These are phyloP conservation scores for Luperina testacea DNA, from an alignment of 2,888 invertebrate genomes.

Conservation along the genomic window DNA sequence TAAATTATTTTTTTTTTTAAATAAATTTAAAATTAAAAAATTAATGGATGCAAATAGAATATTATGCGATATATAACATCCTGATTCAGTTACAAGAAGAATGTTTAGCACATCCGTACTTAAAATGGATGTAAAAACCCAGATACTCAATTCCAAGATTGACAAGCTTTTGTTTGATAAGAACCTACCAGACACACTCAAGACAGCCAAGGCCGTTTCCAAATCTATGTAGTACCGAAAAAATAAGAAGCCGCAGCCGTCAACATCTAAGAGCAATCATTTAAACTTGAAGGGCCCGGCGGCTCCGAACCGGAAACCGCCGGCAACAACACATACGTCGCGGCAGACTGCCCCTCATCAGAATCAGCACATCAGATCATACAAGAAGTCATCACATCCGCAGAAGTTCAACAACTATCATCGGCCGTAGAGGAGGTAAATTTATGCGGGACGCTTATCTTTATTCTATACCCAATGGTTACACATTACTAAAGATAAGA, in stretches of 20 bases:
- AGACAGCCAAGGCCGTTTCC: not conserved
- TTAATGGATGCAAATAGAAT: not conserved
- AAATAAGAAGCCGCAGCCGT: too few relatives aligned
- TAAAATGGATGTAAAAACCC: not conserved
- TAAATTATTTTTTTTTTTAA: too few relatives aligned
- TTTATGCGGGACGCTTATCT: too few relatives aligned
- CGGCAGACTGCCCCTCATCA: not conserved
- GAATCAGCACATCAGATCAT: not conserved
- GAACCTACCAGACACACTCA: not conserved
- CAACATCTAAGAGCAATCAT: too few relatives aligned
- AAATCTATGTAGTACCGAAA: constrained; percentile 1
- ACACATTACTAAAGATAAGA: too few relatives aligned
- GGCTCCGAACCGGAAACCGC: too few relatives aligned
- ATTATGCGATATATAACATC: not conserved
- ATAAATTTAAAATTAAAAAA: too few relatives aligned
- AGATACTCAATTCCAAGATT: not conserved
- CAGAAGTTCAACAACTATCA: too few relatives aligned
- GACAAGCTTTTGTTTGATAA: not conserved
- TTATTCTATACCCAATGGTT: too few relatives aligned
- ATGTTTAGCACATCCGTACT: not conserved
- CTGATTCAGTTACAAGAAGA: not conserved
- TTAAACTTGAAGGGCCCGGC: too few relatives aligned
- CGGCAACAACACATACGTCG: too few relatives aligned
- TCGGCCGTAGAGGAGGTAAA: too few relatives aligned
- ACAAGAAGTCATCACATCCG: not conserved